Conservation (phyloP, 1,140 invertebrate species). For the Conus ventricosus region DNA sequence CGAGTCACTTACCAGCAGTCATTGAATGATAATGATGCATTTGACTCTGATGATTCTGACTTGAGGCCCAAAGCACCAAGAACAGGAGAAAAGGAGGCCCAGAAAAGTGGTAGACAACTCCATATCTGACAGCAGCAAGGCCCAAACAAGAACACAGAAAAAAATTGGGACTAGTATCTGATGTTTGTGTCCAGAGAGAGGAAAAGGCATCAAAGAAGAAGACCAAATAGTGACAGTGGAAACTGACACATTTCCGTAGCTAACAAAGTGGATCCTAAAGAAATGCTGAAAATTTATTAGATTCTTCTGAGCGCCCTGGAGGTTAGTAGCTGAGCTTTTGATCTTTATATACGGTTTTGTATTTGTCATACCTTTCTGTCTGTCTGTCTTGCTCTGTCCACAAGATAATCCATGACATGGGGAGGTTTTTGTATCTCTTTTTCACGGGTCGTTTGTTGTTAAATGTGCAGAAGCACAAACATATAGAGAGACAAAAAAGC, state of each 20-base stretch:
- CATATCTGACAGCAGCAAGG: too few species aligned
- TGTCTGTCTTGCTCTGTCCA: too few species aligned
- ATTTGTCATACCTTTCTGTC: too few species aligned
- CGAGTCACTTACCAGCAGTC: constrained; percentile 13
- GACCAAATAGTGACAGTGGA: neutral
- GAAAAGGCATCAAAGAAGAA: neutral
- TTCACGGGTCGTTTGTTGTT: too few species aligned
- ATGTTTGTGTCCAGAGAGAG: neutral
- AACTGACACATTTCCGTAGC: neutral
- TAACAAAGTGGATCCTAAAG: neutral
- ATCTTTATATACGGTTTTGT: too few species aligned
- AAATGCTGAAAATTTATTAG: neutral
- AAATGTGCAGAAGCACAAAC: too few species aligned
- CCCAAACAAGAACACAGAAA: neutral
- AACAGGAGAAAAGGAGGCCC: constrained; percentile 23
- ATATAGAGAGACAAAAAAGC: too few species aligned
- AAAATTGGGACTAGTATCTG: neutral
- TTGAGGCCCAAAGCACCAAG: neutral
- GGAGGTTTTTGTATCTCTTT: too few species aligned
- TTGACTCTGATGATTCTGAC: constrained; percentile 24
- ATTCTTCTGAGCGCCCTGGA: neutral
- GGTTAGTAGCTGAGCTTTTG: neutral
- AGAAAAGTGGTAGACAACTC: neutral
- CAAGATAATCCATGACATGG: too few species aligned
- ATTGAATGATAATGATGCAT: constrained; percentile 16